Evolutionary conservation across 2,797 vertebrate genomes (phyloP), one percentile per base, ranked within the genome.

Genomic region (Rhabdomys pumilio): DNA sequence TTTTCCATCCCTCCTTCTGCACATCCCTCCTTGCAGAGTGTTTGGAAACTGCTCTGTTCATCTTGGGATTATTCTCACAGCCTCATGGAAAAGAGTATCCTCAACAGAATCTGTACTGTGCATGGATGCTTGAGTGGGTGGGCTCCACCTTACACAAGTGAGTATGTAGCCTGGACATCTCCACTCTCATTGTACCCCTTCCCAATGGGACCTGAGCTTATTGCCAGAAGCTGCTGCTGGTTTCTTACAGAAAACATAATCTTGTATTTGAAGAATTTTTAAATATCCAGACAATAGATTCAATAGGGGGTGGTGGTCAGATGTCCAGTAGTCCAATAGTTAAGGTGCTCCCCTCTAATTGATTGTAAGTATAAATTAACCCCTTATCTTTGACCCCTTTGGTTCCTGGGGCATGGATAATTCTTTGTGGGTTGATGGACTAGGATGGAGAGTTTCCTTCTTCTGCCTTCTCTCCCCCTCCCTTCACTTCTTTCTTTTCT

Each of bases 261-360:
- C 44, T 47, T 59, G 12, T 73, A 81, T 73, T 92, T 77, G 29
- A 87, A 90, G 76, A 19, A 67, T 41, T 8, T 93, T 93, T 61
- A 94, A 76, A 88, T 96, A 34, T 63, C 38, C 88, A 86, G 85
- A 88, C 2, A 81, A 63, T 2, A 67, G 57, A n/a, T 59, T 88
- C 53, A 96, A 29, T 59, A n/a, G 26, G 24, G 24, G 24, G 8
- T 7, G 9, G 0, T 26, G 29, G 29, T 13, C 19, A 50, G 0
- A 3, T 75, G 22, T 3, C 59, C 38, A 24, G 41, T 91, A 91
- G 31, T 84, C 20, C 80, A 95, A 20, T 61, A 24, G 59, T 61
- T 61, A 61, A 26, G 59, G 59, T 61, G 59, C 17, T 31, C 44
- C 26, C 20, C 15, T 61, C 12, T n/a, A 50, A 69, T 41, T 87